Conservation (phyloP, 2,113 vertebrate genomes). For the Triplophysa tibetana region DNA sequence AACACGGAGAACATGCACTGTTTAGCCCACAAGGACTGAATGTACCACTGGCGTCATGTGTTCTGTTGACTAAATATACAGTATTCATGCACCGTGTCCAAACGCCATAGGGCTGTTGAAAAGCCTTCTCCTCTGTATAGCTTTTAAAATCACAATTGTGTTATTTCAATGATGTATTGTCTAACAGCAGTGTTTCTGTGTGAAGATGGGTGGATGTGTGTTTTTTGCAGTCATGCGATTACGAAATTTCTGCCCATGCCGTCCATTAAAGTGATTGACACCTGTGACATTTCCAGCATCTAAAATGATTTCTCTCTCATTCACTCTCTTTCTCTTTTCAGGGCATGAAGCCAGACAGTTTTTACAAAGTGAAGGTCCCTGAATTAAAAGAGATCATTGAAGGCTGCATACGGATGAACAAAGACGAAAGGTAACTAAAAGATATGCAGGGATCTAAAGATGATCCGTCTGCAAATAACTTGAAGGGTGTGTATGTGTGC, state of each 20-base stretch:
- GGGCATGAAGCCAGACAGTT: constrained; percentile 97
- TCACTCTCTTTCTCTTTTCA: constrained; percentile 54
- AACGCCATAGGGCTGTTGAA: not conserved
- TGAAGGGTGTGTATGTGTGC: constrained; percentile 26
- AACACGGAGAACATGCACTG: not conserved
- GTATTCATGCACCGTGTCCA: not conserved
- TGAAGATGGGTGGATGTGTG: not conserved
- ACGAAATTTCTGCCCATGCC: not conserved
- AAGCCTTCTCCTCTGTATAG: not conserved
- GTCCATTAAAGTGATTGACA: constrained; percentile 5
- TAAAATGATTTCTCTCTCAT: not conserved
- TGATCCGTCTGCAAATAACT: constrained; percentile 5
- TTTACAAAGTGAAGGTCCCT: constrained; percentile 95
- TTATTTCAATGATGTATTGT: not conserved
- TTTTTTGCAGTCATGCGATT: not conserved
- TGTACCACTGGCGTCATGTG: not conserved
- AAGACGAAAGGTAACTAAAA: constrained; percentile 84
- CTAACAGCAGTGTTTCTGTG: not conserved
- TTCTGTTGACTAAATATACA: constrained; percentile 13
- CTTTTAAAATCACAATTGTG: not conserved
- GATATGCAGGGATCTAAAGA: not conserved
- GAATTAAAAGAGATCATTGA: constrained; percentile 98
- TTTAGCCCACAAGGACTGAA: constrained; percentile 7
- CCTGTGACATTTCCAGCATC: not conserved
- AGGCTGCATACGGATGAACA: constrained; percentile 95